Percentiles rank a stretch among this genome's conserved stretches.
Conservation (phyloP, 2,113 vertebrate genomes). For the Phalacrocorax carbo region DNA sequence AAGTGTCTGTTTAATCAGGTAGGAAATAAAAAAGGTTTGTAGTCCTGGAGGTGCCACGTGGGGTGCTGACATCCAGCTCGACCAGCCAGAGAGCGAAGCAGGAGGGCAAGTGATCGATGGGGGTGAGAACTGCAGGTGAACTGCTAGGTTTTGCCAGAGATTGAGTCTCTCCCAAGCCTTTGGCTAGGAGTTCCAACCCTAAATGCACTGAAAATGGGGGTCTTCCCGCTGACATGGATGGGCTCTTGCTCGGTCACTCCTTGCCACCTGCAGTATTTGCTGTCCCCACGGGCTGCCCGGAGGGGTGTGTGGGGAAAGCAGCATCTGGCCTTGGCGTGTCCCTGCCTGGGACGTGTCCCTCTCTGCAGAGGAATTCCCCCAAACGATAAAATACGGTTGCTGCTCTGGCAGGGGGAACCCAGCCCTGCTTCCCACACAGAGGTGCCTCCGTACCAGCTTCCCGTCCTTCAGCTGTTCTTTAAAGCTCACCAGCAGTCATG, state of each 20-base stretch:
- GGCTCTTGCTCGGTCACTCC: not conserved
- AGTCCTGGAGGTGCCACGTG: not conserved
- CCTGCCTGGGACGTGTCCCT: not conserved
- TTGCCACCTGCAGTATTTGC: not conserved
- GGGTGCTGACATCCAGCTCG: not conserved
- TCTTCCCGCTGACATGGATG: not conserved
- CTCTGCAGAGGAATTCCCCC: not conserved
- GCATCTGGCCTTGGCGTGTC: not conserved
- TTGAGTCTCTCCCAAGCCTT: not conserved
- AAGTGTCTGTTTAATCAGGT: not conserved
- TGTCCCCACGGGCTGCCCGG: rapidly evolving
- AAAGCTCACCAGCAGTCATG: not conserved
- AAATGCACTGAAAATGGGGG: not conserved
- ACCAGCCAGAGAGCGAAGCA: not conserved
- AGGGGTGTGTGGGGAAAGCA: not conserved
- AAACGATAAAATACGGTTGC: rapidly evolving
- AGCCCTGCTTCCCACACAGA: not conserved
- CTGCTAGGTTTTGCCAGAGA: not conserved
- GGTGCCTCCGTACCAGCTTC: not conserved
- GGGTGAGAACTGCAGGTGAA: not conserved
- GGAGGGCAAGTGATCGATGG: not conserved
- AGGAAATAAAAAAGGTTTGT: no score
- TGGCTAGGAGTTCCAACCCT: not conserved
- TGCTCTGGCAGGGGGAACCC: not conserved
- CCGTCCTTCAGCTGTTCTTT: not conserved